Percentiles rank a stretch among this genome's conserved stretches.
phyloP scores from a whole-genome alignment of 1,140 invertebrate species.

The Philaenus spumarius region DNA sequence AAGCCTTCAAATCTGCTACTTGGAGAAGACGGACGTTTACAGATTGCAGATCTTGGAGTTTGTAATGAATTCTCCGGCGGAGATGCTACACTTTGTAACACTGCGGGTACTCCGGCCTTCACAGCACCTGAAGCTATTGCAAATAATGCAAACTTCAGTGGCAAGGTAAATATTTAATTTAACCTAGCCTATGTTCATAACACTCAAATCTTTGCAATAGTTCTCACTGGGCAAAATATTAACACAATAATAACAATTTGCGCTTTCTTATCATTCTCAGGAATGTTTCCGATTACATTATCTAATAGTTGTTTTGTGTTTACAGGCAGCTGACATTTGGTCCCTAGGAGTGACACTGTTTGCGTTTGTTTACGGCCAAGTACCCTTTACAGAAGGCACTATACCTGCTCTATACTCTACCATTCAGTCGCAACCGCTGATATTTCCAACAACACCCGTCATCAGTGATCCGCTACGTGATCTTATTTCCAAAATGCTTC shows the following conservation, averaged over 20 bases:
- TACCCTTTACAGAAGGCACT: conserved; percentile 79
- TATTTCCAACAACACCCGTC: conserved; percentile 52
- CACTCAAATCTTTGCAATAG: too few species aligned
- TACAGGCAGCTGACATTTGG: conserved; percentile 88
- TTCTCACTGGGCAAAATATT: too few species aligned
- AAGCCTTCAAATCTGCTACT: conserved; percentile 94
- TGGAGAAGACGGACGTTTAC: conserved; percentile 75
- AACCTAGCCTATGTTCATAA: too few species aligned
- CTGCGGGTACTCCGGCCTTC: conserved; percentile 90
- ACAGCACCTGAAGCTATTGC: conserved; percentile 84
- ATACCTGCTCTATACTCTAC: conserved; percentile 71
- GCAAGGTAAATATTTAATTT: conserved; percentile 47
- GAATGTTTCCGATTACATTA: not conserved
- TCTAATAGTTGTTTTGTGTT: conserved; percentile 14
- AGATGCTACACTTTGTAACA: conserved; percentile 70
- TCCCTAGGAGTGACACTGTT: conserved; percentile 91
- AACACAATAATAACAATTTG: too few species aligned
- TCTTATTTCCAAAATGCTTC: conserved; percentile 73
- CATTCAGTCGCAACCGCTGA: conserved; percentile 65
- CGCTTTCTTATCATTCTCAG: too few species aligned
- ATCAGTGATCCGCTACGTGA: conserved; percentile 63
- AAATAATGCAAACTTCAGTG: conserved; percentile 46
- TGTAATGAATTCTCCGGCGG: conserved; percentile 92
- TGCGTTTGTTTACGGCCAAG: conserved; percentile 76
- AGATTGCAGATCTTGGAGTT: conserved; percentile 95